A percentile compares a stretch with the other conserved stretches of the same genome.
Evolutionary conservation across 2,113 vertebrate genomes (phyloP).

Genomic region (Pycnonotus jocosus): DNA sequence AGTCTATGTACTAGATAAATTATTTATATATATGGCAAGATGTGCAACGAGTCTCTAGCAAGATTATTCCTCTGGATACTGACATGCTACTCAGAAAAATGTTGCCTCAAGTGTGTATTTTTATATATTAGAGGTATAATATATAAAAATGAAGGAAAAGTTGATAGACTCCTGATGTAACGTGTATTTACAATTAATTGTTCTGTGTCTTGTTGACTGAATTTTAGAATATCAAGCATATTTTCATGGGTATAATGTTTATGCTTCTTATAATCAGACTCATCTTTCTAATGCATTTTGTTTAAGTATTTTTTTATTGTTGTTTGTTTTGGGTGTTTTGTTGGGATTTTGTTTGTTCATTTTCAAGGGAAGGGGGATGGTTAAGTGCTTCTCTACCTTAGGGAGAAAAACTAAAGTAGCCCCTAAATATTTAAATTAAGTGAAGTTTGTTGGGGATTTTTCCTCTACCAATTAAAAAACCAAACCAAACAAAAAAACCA

Average conservation of each 20-base stretch:
- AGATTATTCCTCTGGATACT: conserved; percentile 49
- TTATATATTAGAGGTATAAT: not conserved
- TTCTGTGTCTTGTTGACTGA: not conserved
- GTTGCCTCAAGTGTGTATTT: not conserved
- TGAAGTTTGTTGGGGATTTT: accelerated
- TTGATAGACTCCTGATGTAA: too few species aligned
- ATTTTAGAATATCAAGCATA: not conserved
- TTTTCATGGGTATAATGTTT: not conserved
- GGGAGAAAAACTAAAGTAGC: accelerated
- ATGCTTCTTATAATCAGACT: not conserved
- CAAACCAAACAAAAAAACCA: too few species aligned
- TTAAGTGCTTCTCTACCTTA: not conserved
- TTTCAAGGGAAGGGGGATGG: not conserved
- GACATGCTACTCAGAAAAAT: conserved; percentile 17
- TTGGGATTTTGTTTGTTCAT: not conserved
- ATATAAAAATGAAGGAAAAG: not conserved
- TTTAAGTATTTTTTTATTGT: not conserved
- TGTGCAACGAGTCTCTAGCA: conserved; percentile 19
- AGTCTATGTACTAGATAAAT: conserved; percentile 59
- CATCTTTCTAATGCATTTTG: not conserved
- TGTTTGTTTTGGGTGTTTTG: not conserved
- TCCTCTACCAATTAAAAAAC: not conserved
- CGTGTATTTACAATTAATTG: not conserved
- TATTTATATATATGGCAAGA: conserved; percentile 58
- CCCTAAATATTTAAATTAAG: not conserved